Percentiles rank a stretch among this genome's conserved stretches.
phyloP scores from a whole-genome alignment of 2,888 invertebrate species.

The Drosophila anomalata region DNA sequence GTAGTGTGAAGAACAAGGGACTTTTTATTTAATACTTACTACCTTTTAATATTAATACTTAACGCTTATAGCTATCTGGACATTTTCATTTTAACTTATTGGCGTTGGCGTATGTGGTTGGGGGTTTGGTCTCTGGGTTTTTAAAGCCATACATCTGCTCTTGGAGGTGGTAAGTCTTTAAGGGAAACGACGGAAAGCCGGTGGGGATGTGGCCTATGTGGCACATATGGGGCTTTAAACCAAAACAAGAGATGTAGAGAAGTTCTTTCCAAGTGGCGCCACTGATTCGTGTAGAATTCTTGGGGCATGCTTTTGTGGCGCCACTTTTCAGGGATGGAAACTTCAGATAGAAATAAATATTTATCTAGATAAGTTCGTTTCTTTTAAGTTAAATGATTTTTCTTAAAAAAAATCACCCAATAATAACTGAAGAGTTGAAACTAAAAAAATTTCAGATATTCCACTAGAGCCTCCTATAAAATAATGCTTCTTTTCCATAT shows the following conservation, averaged over 20 bases:
- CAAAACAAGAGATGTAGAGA: conserved; percentile 1
- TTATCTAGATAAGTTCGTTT: not conserved
- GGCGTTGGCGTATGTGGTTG: not conserved
- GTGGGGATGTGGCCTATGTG: not conserved
- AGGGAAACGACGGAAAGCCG: not conserved
- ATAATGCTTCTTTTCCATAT: not conserved
- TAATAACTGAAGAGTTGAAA: not conserved
- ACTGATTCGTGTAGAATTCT: not conserved
- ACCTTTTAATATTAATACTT: not conserved
- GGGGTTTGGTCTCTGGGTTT: not conserved
- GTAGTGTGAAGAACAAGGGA: not conserved
- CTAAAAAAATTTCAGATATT: no score
- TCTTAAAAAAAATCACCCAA: not conserved
- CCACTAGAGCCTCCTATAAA: not conserved
- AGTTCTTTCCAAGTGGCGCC: conserved; percentile 8
- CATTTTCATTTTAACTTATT: not conserved
- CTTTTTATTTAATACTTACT: conserved; percentile 3
- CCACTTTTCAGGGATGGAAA: not conserved
- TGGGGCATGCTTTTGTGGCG: not conserved
- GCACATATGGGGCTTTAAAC: not conserved
- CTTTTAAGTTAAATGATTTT: not conserved
- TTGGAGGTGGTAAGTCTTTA: not conserved
- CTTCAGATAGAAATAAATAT: not conserved
- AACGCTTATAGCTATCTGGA: not conserved
- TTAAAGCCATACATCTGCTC: not conserved